These are phyloP conservation scores for Panzeria rudis DNA, from an alignment of 2,888 invertebrate genomes.

Conservation along the genomic window DNA sequence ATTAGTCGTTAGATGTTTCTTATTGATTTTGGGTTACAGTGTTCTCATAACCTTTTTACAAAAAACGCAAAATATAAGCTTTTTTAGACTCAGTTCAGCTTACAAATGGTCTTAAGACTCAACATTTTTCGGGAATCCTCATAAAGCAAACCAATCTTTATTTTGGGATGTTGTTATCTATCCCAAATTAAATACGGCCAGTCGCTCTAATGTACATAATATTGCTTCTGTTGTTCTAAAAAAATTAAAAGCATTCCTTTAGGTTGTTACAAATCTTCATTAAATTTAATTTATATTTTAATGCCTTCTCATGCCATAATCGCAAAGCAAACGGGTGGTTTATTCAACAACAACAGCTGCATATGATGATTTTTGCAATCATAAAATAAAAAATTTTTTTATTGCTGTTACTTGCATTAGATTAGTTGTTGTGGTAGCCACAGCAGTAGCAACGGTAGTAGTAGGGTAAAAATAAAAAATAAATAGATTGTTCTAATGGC, in stretches of 20 bases:
- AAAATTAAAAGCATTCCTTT: slow-evolving; percentile 51
- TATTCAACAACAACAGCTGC: slow-evolving; percentile 37
- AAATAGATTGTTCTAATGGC: slow-evolving; percentile 46
- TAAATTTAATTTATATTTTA: slow-evolving; percentile 70
- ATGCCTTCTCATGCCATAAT: slow-evolving; percentile 54
- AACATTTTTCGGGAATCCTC: too few relatives aligned
- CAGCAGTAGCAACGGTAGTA: neutral
- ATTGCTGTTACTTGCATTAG: slow-evolving; percentile 6
- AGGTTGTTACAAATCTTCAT: slow-evolving; percentile 64
- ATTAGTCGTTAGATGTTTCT: too few relatives aligned
- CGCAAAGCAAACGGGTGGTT: slow-evolving; percentile 25
- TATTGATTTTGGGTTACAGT: too few relatives aligned
- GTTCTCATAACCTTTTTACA: too few relatives aligned
- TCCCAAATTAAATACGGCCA: too few relatives aligned
- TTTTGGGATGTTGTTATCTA: too few relatives aligned
- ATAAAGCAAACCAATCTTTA: too few relatives aligned
- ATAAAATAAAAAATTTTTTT: slow-evolving; percentile 8
- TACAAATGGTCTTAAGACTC: too few relatives aligned
- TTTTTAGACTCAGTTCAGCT: too few relatives aligned
- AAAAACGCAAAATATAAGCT: too few relatives aligned
- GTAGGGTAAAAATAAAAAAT: neutral
- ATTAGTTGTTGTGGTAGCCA: slow-evolving; percentile 8
- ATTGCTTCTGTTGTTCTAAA: neutral
- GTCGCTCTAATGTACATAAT: too few relatives aligned
- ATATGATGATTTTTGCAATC: slow-evolving; percentile 39